phyloP scores from a whole-genome alignment of 2,888 invertebrate species.

The Trichogramma evanescens region DNA sequence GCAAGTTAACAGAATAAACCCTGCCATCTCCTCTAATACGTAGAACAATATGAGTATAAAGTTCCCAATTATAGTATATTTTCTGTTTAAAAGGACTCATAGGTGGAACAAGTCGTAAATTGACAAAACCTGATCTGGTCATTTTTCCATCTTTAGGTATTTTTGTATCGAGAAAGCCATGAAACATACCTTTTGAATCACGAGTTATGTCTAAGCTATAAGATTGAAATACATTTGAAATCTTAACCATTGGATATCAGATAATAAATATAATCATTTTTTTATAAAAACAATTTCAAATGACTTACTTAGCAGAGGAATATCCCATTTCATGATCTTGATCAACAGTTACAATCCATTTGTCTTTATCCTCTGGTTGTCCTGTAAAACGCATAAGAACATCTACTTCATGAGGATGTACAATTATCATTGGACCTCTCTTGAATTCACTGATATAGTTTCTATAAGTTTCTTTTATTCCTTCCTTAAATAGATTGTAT shows the following conservation, averaged over 20 bases:
- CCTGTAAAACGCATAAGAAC: slow-evolving; percentile 65
- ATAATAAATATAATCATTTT: too few species aligned
- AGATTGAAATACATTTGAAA: neutral
- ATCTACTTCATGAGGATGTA: slow-evolving; percentile 63
- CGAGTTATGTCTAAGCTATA: slow-evolving; percentile 63
- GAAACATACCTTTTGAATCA: slow-evolving; percentile 65
- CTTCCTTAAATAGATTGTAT: slow-evolving; percentile 59
- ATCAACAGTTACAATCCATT: slow-evolving; percentile 71
- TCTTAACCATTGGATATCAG: neutral
- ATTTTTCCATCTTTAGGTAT: slow-evolving; percentile 75
- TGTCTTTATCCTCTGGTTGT: slow-evolving; percentile 55
- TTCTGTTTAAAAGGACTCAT: slow-evolving; percentile 78
- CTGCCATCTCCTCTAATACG: slow-evolving; percentile 91
- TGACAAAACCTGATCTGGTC: slow-evolving; percentile 75
- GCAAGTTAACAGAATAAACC: slow-evolving; percentile 75
- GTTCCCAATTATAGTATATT: slow-evolving; percentile 64
- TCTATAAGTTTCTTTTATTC: slow-evolving; percentile 55
- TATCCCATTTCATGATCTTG: slow-evolving; percentile 74
- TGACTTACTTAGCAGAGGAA: slow-evolving; percentile 34
- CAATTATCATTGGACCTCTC: slow-evolving; percentile 56
- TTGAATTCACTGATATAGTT: slow-evolving; percentile 59
- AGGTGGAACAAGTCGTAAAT: slow-evolving; percentile 61
- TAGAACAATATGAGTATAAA: slow-evolving; percentile 70
- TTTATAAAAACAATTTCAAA: neutral
- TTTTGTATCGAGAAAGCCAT: slow-evolving; percentile 62